These are phyloP conservation scores for Pica pica DNA, from an alignment of 2,113 vertebrate genomes.

Conservation along the genomic window DNA sequence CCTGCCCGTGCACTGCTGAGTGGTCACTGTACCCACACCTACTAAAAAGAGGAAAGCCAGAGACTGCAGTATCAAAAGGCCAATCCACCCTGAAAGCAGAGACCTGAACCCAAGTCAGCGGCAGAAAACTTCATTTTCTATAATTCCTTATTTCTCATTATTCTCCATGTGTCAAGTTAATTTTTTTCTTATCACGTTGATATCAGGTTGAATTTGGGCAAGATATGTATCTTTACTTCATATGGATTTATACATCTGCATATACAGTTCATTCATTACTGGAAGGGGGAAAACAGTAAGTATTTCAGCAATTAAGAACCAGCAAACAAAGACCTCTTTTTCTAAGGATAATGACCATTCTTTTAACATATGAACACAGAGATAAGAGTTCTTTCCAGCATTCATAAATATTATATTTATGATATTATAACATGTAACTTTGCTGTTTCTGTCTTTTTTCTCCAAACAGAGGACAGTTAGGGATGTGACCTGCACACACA, in stretches of 20 bases:
- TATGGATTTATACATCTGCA: neutral
- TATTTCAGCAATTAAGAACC: neutral
- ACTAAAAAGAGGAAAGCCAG: neutral
- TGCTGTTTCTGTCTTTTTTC: neutral
- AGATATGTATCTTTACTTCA: neutral
- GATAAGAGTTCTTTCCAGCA: neutral
- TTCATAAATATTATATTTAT: neutral
- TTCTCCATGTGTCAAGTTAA: neutral
- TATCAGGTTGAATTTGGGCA: neutral
- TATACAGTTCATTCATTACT: neutral
- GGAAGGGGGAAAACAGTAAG: neutral
- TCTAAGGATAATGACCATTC: neutral
- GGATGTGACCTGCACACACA: neutral
- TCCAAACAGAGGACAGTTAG: neutral
- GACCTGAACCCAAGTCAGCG: neutral
- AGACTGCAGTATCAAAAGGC: neutral
- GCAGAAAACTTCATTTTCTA: neutral
- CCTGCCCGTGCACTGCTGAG: neutral
- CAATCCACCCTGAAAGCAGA: neutral
- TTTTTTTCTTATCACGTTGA: neutral
- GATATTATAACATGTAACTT: neutral
- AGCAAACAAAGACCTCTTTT: fast-evolving
- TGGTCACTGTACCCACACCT: neutral
- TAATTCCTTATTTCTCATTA: neutral
- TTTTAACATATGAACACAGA: neutral